Conservation (phyloP, 2,113 vertebrate species). For the Urocolius indicus region DNA sequence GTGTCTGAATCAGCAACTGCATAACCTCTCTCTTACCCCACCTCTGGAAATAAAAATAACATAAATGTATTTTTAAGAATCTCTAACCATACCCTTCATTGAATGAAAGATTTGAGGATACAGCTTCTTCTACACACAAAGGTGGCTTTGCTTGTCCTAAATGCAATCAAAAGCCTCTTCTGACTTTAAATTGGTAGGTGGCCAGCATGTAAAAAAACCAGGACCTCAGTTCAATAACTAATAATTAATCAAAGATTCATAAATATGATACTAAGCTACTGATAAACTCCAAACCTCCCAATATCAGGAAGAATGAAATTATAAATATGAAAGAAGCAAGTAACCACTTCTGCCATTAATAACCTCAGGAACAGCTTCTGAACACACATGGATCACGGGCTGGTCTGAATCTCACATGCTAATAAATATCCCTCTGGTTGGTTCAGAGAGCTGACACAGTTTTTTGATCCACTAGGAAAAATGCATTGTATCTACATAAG, state of each 20-base stretch:
- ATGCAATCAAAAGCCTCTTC: not conserved
- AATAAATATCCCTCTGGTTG: constrained; percentile 1
- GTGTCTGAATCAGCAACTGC: not conserved
- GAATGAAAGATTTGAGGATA: not conserved
- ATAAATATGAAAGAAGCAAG: not conserved
- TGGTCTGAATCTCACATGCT: constrained; percentile 1
- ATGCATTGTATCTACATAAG: fast-evolving
- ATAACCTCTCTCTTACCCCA: not conserved
- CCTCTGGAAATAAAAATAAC: not conserved
- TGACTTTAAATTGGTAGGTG: not conserved
- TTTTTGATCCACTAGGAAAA: not conserved
- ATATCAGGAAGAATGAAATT: not conserved
- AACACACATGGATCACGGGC: not conserved
- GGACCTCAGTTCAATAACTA: not conserved
- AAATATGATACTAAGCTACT: not conserved
- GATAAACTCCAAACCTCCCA: not conserved
- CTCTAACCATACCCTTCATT: not conserved
- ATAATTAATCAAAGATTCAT: not conserved
- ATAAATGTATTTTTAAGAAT: not conserved
- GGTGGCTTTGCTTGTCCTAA: not conserved
- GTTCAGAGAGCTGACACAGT: not conserved
- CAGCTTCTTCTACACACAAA: not conserved
- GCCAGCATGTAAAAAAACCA: not conserved
- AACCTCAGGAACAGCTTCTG: constrained; percentile 21
- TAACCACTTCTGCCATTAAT: constrained; percentile 22